Evolutionary conservation across 2,797 vertebrate genomes (phyloP).

Genomic region (Aviceda cuculoides): DNA sequence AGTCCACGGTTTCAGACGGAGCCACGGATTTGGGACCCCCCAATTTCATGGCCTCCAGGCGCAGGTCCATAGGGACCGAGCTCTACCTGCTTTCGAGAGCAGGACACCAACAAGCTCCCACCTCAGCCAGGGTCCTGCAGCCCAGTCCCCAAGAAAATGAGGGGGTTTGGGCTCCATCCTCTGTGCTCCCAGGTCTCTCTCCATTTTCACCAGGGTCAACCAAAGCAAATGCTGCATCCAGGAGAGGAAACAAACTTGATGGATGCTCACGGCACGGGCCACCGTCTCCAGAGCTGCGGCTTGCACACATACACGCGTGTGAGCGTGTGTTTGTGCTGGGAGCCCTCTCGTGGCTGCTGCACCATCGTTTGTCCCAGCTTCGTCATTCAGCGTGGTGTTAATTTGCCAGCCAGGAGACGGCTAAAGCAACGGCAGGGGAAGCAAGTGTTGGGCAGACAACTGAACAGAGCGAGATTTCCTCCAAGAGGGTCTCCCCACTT

Average conservation of each 20-base stretch:
- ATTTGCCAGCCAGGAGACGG: neutral
- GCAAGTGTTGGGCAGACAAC: neutral
- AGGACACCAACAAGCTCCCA: neutral
- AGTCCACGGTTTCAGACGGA: neutral
- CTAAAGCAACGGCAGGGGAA: neutral
- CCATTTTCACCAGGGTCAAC: neutral
- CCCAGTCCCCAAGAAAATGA: neutral
- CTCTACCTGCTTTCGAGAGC: neutral
- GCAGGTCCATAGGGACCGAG: neutral
- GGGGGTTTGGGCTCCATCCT: neutral
- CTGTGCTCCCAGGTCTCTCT: neutral
- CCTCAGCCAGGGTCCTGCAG: neutral
- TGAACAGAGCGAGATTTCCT: neutral
- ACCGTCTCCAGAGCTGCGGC: accelerated
- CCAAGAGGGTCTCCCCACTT: neutral
- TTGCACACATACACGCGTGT: accelerated
- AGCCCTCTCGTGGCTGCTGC: conserved; percentile 46
- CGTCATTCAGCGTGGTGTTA: accelerated
- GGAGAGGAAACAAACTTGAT: neutral
- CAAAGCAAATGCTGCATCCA: neutral
- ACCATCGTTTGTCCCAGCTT: neutral
- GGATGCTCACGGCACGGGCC: neutral
- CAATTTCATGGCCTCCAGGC: neutral
- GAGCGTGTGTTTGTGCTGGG: neutral
- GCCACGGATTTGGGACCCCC: neutral